Percentiles rank a stretch among this genome's conserved stretches.
Conservation (phyloP, 92 coral and sea anemone species). For the Bergia sp. region DNA sequence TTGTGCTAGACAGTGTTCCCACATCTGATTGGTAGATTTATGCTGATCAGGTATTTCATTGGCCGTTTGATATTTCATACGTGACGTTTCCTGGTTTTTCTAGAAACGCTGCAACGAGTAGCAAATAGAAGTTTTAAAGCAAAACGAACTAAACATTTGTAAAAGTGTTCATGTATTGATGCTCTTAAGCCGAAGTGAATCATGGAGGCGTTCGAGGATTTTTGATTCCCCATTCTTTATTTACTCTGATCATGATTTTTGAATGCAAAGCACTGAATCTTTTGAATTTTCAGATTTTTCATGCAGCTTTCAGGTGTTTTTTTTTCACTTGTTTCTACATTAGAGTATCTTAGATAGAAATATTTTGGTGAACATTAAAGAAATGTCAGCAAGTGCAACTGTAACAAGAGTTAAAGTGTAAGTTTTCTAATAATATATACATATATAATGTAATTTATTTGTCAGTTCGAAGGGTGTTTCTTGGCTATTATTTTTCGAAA, state of each 20-base stretch:
- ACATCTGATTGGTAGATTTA: background rate
- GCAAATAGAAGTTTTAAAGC: background rate
- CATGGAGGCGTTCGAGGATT: background rate
- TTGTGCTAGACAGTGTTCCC: background rate
- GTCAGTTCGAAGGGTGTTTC: conserved; percentile 1
- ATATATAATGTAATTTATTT: conserved; percentile 28
- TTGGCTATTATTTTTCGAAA: background rate
- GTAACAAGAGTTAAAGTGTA: background rate
- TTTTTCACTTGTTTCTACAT: conserved; percentile 10
- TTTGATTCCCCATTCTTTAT: background rate
- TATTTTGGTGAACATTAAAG: conserved; percentile 24
- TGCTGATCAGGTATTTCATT: background rate
- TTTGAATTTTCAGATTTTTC: conserved; percentile 12
- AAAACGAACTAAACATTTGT: background rate
- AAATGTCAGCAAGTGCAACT: background rate
- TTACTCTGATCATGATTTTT: background rate
- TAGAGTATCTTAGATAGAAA: background rate
- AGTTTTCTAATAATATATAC: conserved; percentile 34
- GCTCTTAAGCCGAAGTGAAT: background rate
- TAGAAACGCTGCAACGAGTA: background rate
- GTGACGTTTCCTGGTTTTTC: background rate
- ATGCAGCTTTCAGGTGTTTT: background rate
- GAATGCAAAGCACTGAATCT: background rate
- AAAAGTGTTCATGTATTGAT: background rate
- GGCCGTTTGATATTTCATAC: background rate